Evolutionary conservation across 2,888 invertebrate species (phyloP).

Genomic region (Lottia gigantea): DNA sequence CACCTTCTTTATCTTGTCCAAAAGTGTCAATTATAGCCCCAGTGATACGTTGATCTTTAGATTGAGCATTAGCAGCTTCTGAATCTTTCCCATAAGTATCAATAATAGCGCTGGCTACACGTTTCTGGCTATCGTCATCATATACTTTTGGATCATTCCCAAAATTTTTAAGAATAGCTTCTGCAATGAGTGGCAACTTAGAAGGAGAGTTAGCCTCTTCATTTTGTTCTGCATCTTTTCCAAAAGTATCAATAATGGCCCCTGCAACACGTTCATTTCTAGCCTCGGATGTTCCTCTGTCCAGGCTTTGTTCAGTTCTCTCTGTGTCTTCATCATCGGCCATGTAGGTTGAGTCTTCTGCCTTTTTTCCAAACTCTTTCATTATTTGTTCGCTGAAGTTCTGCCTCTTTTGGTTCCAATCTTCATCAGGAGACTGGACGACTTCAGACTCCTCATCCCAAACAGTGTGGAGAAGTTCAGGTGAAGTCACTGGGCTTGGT

Average conservation of each 20-base stretch:
- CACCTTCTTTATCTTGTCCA: constrained; percentile 17
- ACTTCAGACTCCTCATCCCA: constrained; percentile 17
- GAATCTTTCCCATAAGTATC: background rate
- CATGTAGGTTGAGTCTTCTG: background rate
- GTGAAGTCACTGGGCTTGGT: too few species aligned
- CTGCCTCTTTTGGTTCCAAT: constrained; percentile 23
- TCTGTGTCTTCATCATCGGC: constrained; percentile 9
- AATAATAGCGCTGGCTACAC: background rate
- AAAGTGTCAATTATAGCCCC: background rate
- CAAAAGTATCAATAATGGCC: background rate
- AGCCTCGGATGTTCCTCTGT: too few species aligned
- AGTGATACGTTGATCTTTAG: too few species aligned
- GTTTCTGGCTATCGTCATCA: constrained; percentile 3
- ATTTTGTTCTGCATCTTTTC: background rate
- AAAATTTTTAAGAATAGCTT: background rate
- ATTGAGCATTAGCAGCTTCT: too few species aligned
- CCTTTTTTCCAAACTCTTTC: background rate
- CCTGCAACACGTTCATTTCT: background rate
- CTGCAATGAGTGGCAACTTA: background rate
- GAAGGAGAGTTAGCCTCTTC: background rate
- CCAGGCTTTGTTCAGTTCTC: background rate
- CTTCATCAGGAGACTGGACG: constrained; percentile 25
- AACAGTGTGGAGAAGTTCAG: background rate
- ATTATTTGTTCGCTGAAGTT: background rate
- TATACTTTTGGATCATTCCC: constrained; percentile 17